These are phyloP conservation scores for Sandelia bainsii DNA, from an alignment of 2,797 vertebrate genomes.

Conservation along the genomic window DNA sequence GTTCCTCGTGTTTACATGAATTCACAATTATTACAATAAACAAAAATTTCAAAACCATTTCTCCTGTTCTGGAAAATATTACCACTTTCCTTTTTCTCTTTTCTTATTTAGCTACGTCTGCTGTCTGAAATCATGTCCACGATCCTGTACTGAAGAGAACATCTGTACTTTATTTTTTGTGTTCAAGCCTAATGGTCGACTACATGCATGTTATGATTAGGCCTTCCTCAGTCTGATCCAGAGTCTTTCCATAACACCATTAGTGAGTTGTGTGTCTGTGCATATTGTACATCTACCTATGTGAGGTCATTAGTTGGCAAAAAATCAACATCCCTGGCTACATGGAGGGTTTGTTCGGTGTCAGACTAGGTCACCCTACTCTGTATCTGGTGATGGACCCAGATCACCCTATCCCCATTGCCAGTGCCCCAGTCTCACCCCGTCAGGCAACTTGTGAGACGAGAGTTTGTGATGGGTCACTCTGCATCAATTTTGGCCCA, in stretches of 20 bases:
- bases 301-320: slow-evolving; percentile 44
- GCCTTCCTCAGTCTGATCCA: slow-evolving; percentile 63
- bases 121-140: slow-evolving; percentile 26
- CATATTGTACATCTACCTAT: slow-evolving; percentile 54
- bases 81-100: neutral
- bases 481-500: slow-evolving; percentile 2
- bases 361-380: slow-evolving; percentile 53
- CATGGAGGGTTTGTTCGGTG: slow-evolving; percentile 43
- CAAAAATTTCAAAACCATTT: slow-evolving; percentile 22
- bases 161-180: slow-evolving; percentile 4
- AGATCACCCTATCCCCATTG: slow-evolving; percentile 33
- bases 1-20: slow-evolving; percentile 3
- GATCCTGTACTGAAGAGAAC: slow-evolving; percentile 2
- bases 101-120: slow-evolving; percentile 11
- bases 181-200: slow-evolving; percentile 7
- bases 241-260: slow-evolving; percentile 66
- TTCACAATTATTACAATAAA: slow-evolving; percentile 8
- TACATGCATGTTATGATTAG: slow-evolving; percentile 67
- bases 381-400: slow-evolving; percentile 64
- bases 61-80: slow-evolving; percentile 28
- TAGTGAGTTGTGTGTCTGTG: slow-evolving; percentile 56
- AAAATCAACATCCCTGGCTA: slow-evolving; percentile 56
- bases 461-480: slow-evolving; percentile 18
- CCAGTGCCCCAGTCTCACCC: slow-evolving; percentile 38
- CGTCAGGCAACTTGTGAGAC: slow-evolving; percentile 26